Conservation (phyloP, 2,888 invertebrate genomes). For the Dascillus cervinus region DNA sequence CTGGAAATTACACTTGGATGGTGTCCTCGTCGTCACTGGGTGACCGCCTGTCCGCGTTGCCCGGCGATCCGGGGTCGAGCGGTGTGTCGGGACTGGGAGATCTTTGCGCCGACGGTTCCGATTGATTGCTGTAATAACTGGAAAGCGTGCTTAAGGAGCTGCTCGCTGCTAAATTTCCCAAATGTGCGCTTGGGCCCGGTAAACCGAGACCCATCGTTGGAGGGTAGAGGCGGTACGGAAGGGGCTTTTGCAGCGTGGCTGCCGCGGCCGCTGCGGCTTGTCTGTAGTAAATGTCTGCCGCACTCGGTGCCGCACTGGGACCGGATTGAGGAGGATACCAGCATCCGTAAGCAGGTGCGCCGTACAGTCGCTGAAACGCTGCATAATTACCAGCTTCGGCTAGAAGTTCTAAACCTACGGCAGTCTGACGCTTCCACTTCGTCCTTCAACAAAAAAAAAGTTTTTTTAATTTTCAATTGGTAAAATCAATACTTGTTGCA, state of each 20-base stretch:
- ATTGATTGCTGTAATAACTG: constrained; percentile 50
- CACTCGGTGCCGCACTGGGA: constrained; percentile 52
- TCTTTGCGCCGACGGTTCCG: constrained; percentile 45
- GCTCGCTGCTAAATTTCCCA: constrained; percentile 61
- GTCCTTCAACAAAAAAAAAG: constrained; percentile 60
- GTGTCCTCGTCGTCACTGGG: constrained; percentile 56
- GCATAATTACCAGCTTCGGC: constrained; percentile 98
- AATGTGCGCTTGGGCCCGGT: constrained; percentile 60
- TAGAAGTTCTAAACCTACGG: constrained; percentile 91
- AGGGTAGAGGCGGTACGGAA: constrained; percentile 67
- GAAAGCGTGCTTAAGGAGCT: constrained; percentile 52
- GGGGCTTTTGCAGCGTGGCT: constrained; percentile 74
- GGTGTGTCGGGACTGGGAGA: constrained; percentile 47
- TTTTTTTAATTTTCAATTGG: not conserved
- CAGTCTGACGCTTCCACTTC: constrained; percentile 99
- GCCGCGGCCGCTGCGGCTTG: constrained; percentile 74
- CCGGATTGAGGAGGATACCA: constrained; percentile 54
- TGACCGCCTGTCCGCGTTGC: constrained; percentile 40
- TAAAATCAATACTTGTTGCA: too few species aligned
- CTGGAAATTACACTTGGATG: constrained; percentile 51
- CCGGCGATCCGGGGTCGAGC: constrained; percentile 55
- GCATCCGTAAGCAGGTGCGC: constrained; percentile 63
- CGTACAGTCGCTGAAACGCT: constrained; percentile 93
- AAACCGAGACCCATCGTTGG: constrained; percentile 53
- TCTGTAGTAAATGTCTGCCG: constrained; percentile 74